A percentile compares a stretch with the other conserved stretches of the same genome.
Evolutionary conservation across 2,113 vertebrate genomes (phyloP).

Genomic region (Dendrocopos noguchii): DNA sequence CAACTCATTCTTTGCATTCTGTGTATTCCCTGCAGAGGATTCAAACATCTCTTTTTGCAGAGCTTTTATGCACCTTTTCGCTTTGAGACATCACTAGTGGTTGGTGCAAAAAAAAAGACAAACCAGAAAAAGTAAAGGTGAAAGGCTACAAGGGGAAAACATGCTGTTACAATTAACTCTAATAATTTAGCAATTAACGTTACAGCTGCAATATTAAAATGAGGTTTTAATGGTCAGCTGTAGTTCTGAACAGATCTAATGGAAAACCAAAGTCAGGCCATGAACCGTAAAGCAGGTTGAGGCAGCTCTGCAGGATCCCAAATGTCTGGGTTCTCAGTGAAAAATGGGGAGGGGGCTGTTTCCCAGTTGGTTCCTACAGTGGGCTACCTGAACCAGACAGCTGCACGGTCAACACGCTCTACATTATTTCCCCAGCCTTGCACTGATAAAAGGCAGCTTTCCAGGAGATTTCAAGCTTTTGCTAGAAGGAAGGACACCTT

Average conservation of each 20-base stretch:
- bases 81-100: background rate
- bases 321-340: background rate
- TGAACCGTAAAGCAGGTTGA: background rate
- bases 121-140: background rate
- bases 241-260: background rate
- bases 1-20: constrained; percentile 11
- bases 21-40: background rate
- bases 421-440: background rate
- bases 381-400: background rate
- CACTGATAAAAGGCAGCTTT: background rate
- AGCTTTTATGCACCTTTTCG: background rate
- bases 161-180: background rate
- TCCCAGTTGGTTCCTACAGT: background rate
- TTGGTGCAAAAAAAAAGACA: background rate
- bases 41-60: background rate
- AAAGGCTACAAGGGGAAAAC: background rate
- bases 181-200: background rate
- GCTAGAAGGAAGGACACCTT: background rate
- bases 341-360: background rate
- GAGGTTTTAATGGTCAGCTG: background rate
- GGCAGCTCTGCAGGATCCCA: background rate
- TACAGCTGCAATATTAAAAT: background rate
- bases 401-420: background rate
- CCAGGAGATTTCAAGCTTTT: background rate
- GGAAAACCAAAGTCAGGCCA: background rate